Conservation (phyloP, 2,113 vertebrate species). For the Pteruthius melanotis region DNA sequence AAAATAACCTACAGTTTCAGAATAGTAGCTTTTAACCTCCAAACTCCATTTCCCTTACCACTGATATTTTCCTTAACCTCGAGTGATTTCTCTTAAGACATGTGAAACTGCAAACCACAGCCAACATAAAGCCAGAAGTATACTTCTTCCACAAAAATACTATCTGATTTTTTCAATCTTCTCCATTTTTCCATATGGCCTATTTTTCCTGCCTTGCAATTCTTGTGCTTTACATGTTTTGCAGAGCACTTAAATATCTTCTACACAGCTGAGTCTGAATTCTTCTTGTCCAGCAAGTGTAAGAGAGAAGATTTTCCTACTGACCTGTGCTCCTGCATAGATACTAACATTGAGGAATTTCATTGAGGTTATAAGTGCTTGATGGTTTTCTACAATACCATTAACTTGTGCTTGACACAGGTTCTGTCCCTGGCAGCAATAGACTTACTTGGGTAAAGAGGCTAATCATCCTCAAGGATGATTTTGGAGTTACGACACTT, state of each 20-base stretch:
- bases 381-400: not conserved
- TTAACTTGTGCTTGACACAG: not conserved
- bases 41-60: not conserved
- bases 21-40: conserved; percentile 10
- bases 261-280: not conserved
- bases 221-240: not conserved
- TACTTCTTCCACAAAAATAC: not conserved
- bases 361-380: not conserved
- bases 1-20: not conserved
- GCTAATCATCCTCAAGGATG: not conserved
- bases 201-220: not conserved
- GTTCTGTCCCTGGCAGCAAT: not conserved
- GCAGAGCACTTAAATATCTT: not conserved
- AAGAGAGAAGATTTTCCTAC: not conserved
- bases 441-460: not conserved
- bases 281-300: not conserved
- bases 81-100: conserved; percentile 15
- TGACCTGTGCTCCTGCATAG: not conserved
- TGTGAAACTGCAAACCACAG: not conserved
- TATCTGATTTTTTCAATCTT: not conserved
- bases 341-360: conserved; percentile 15
- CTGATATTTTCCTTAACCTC: conserved; percentile 12
- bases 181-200: not conserved
- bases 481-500: not conserved
- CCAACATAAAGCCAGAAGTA: not conserved